A percentile compares a stretch with the other conserved stretches of the same genome.
Evolutionary conservation across 2,113 vertebrate genomes (phyloP).

Genomic region (Nanger granti): DNA sequence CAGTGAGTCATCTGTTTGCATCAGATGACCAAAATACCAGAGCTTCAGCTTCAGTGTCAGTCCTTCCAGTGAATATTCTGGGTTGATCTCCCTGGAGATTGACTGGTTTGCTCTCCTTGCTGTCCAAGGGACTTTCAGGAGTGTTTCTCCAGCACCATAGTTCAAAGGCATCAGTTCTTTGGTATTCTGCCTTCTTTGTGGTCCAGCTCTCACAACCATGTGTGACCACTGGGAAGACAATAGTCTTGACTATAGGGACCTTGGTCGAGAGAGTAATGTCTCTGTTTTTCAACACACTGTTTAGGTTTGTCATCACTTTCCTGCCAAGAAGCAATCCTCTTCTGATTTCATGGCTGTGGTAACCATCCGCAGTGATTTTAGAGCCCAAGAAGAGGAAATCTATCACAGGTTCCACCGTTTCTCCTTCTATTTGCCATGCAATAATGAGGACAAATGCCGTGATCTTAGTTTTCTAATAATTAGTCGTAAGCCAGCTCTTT

Average conservation of each 20-base stretch:
- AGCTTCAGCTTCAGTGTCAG: background rate
- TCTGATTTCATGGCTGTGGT: background rate
- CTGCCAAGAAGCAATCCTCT: background rate
- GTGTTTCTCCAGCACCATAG: background rate
- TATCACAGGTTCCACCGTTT: background rate
- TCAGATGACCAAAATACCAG: background rate
- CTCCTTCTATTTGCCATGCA: background rate
- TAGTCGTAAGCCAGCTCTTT: background rate
- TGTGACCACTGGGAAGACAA: background rate
- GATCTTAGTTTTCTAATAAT: background rate
- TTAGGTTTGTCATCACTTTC: background rate
- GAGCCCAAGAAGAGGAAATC: background rate
- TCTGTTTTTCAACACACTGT: background rate
- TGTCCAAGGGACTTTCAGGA: background rate
- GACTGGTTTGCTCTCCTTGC: background rate
- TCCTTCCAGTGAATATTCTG: background rate
- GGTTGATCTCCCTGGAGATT: background rate
- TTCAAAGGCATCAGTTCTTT: background rate
- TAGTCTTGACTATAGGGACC: background rate
- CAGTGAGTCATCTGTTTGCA: background rate
- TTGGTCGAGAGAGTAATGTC: background rate
- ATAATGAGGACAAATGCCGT: background rate
- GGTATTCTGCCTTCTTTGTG: background rate
- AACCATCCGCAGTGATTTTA: background rate
- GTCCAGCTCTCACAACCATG: background rate